These are phyloP conservation scores for Darevskia nairensis DNA, from an alignment of 2,797 vertebrate genomes.

Conservation along the genomic window DNA sequence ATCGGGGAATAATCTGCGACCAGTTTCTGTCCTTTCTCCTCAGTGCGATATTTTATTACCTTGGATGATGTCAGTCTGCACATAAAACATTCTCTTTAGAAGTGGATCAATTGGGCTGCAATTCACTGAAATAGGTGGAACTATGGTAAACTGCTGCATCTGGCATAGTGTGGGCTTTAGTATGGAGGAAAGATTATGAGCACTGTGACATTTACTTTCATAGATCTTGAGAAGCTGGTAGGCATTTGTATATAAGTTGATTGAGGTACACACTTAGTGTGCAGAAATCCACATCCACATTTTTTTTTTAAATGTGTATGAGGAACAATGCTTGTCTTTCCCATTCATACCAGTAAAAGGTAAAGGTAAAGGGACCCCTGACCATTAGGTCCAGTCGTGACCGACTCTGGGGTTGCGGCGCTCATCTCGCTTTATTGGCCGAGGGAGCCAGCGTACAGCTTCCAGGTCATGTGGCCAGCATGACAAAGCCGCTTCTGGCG, in stretches of 20 bases:
- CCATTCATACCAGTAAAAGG: too few relatives aligned
- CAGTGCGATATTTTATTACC: slow-evolving; percentile 38
- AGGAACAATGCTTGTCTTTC: too few relatives aligned
- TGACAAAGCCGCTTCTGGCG: too few relatives aligned
- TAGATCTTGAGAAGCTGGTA: not conserved
- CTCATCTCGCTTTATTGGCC: too few relatives aligned
- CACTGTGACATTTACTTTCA: not conserved
- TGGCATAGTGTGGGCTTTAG: not conserved
- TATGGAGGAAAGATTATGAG: not conserved
- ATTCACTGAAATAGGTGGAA: not conserved
- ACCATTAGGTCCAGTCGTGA: too few relatives aligned
- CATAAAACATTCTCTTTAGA: not conserved
- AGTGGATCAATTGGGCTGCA: not conserved
- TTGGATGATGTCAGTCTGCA: slow-evolving; percentile 36
- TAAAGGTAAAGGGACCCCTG: too few relatives aligned
- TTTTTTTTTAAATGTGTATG: too few relatives aligned
- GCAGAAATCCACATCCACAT: too few relatives aligned
- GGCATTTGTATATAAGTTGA: not conserved
- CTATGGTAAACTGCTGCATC: too few relatives aligned
- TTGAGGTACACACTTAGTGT: not conserved
- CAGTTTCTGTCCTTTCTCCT: slow-evolving; percentile 21
- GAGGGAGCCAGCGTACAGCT: too few relatives aligned
- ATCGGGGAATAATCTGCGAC: not conserved
- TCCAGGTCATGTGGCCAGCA: too few relatives aligned
- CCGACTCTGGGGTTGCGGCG: too few relatives aligned